These are phyloP conservation scores for Thumatha senex DNA, from an alignment of 2,888 invertebrate genomes.

Conservation along the genomic window DNA sequence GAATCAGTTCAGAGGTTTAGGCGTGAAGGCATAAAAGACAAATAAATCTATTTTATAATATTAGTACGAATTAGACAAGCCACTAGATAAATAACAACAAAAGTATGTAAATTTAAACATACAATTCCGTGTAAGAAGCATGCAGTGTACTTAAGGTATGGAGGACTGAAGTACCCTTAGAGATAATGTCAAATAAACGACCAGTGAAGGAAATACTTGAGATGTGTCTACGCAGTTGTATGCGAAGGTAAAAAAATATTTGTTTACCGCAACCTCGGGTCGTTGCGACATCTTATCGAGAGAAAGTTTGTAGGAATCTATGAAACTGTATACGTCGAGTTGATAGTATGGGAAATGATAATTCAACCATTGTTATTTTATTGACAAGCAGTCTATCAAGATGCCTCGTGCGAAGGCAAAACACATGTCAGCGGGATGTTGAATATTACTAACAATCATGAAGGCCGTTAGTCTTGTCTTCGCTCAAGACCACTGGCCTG, in stretches of 20 bases:
- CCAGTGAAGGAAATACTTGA: slow-evolving; percentile 29
- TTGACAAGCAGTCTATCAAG: neutral
- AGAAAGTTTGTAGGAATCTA: slow-evolving; percentile 21
- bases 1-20: too few species aligned
- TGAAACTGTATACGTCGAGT: neutral
- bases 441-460: too few species aligned
- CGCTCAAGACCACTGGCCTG: too few species aligned
- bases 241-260: slow-evolving; percentile 42
- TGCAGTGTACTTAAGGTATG: neutral
- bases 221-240: slow-evolving; percentile 32
- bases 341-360: neutral
- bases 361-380: neutral
- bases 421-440: too few species aligned
- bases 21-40: too few species aligned
- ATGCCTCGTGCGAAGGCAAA: too few species aligned
- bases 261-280: slow-evolving; percentile 34
- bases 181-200: slow-evolving; percentile 14
- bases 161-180: neutral
- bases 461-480: too few species aligned
- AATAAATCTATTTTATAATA: neutral
- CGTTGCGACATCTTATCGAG: slow-evolving; percentile 22
- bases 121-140: neutral
- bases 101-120: neutral
- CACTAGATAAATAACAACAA: neutral
- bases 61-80: neutral